These are phyloP conservation scores for Smutsia gigantea DNA, from an alignment of 2,797 vertebrate species.

Conservation along the genomic window DNA sequence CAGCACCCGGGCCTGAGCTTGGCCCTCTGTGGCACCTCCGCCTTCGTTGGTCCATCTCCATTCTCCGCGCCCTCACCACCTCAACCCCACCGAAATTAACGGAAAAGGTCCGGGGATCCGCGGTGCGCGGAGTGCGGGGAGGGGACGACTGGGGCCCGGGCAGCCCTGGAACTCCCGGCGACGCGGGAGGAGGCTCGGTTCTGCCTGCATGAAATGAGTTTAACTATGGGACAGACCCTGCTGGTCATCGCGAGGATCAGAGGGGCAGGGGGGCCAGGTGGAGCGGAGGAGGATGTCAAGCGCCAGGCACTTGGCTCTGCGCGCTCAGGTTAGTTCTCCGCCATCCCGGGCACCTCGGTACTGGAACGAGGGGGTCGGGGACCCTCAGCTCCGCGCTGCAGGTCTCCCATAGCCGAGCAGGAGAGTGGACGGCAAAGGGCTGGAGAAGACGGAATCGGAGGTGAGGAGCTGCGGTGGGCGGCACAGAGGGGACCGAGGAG, in stretches of 20 bases:
- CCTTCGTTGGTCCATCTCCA: background rate
- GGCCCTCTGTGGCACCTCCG: background rate
- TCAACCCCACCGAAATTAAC: background rate
- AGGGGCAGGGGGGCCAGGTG: accelerated
- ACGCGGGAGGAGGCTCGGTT: background rate
- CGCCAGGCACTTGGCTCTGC: background rate
- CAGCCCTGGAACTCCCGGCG: background rate
- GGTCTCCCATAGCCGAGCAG: background rate
- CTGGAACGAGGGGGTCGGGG: background rate
- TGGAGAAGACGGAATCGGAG: background rate
- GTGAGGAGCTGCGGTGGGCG: background rate
- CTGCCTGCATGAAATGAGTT: background rate
- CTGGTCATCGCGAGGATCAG: background rate
- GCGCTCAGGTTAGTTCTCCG: background rate
- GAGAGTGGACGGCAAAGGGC: background rate
- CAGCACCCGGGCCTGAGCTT: accelerated
- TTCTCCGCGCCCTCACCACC: background rate
- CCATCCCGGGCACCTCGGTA: background rate
- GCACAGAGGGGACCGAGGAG: accelerated
- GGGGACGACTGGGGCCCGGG: background rate
- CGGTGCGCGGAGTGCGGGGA: accelerated
- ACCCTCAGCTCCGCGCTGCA: background rate
- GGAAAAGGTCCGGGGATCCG: accelerated
- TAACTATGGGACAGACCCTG: too few species aligned
- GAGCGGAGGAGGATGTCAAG: background rate